Evolutionary conservation across 2,113 vertebrate species (phyloP).

Genomic region (Chloropsis cyanopogon): DNA sequence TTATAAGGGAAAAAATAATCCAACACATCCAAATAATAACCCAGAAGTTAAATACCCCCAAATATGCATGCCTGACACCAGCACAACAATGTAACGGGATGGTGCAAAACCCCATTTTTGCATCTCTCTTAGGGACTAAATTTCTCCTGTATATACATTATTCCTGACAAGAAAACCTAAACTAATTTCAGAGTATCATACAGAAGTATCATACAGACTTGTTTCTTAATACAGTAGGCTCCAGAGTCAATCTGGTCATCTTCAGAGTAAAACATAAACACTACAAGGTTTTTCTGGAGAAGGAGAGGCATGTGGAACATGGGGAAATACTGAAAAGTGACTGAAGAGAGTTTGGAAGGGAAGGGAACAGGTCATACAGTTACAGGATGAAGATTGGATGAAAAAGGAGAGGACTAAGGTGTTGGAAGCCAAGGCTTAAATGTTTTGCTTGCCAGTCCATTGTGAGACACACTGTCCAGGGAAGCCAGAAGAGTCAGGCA

Average conservation of each 20-base stretch:
- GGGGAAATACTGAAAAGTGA: fast-evolving
- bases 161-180: background rate
- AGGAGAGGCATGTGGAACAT: background rate
- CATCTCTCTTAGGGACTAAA: background rate
- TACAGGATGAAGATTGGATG: background rate
- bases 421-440: background rate
- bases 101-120: background rate
- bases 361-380: background rate
- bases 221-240: background rate
- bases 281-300: background rate
- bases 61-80: background rate
- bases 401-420: background rate
- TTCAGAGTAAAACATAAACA: background rate
- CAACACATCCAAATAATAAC: background rate
- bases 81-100: background rate
- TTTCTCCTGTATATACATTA: background rate
- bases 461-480: background rate
- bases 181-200: background rate
- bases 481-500: background rate
- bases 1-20: background rate
- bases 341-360: background rate
- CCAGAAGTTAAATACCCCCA: background rate
- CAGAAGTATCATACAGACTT: background rate
- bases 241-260: background rate
- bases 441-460: background rate